Conservation (phyloP, 2,113 vertebrate species). For the Clarias macrocephalus region DNA sequence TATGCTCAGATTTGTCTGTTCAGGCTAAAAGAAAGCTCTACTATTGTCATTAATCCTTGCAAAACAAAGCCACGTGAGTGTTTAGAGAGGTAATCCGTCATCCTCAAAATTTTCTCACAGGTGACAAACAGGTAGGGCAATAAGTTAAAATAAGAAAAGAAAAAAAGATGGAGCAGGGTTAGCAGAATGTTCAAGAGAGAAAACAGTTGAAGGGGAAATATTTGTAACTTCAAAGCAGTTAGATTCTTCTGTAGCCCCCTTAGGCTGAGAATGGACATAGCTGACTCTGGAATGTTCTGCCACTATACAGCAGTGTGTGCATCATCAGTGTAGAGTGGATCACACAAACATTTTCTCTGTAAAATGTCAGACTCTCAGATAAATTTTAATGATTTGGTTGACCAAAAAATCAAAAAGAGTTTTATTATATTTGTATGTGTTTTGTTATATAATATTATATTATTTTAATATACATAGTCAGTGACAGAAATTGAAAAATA, state of each 20-base stretch:
- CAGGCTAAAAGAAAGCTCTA: conserved; percentile 64
- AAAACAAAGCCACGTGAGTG: conserved; percentile 54
- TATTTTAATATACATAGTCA: neutral
- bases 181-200: conserved; percentile 28
- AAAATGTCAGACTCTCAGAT: conserved; percentile 1
- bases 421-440: no score
- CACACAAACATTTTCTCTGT: conserved; percentile 54
- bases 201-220: conserved; percentile 25
- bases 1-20: conserved; percentile 69
- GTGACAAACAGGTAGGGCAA: conserved; percentile 63
- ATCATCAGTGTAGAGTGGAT: conserved; percentile 47
- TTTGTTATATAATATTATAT: neutral
- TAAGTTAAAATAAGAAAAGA: conserved; percentile 63
- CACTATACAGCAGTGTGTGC: conserved; percentile 53
- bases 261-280: conserved; percentile 70
- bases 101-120: conserved; percentile 63
- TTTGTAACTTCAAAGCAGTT: conserved; percentile 60
- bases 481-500: no score
- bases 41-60: conserved; percentile 52
- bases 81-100: conserved; percentile 64
- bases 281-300: conserved; percentile 68
- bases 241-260: conserved; percentile 60
- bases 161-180: conserved; percentile 39
- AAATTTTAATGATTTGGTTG: conserved; percentile 22
- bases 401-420: neutral